Base-by-base conservation (phyloP, 2,888 invertebrate species). In the Aricia artaxerxes region DNA sequence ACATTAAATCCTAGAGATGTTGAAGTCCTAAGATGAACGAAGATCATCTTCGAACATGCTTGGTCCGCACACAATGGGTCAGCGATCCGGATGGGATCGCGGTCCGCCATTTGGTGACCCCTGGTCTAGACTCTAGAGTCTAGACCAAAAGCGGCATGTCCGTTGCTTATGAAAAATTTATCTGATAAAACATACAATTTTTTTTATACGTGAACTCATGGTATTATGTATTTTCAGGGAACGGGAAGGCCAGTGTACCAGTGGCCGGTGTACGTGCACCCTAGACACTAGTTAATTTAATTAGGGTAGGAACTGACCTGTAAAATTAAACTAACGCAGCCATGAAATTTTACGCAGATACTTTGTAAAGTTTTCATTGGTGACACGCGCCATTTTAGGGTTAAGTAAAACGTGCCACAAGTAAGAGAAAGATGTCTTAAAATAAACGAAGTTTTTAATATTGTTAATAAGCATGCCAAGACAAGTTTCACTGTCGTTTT, bases 241-340 rank as follows among this genome's bases (percentile, higher is more conserved):
- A 85, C 87, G 81, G 87, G 85, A 82, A 85, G 85, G 82, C 90
- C 89, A 69, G 85, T 86, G 31, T 93, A 93, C 84, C 89, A 92
- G 82, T 93, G 92, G 89, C 93, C 94, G 81, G 87, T 85, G 81
- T 92, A 90, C 86, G 89, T 92, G 57, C 87, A 88, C 78, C 86
- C 88, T 81, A 86, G 87, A 82, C 90, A 91, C 86, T 89, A 88
- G 88, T 82, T 80, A 79, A 79, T 77, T 35, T 24, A 69, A 24
- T 38, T 24, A 78, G 53, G 11, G 38, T 78, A 78, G 31, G 44
- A 38, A 73, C 44, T 40, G 16, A 53, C 75, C 35, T 76, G 31
- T 38, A 76, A 76, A 76, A 76, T 76, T 76, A 5, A 35, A 76
- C 31, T 44, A 73, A 44, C 73, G 73, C 40, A 44, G 9, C 73